A percentile compares a stretch with the other conserved stretches of the same genome.
Conservation (phyloP, 1,140 invertebrate genomes). For the Schlechtendalia chinensis region DNA sequence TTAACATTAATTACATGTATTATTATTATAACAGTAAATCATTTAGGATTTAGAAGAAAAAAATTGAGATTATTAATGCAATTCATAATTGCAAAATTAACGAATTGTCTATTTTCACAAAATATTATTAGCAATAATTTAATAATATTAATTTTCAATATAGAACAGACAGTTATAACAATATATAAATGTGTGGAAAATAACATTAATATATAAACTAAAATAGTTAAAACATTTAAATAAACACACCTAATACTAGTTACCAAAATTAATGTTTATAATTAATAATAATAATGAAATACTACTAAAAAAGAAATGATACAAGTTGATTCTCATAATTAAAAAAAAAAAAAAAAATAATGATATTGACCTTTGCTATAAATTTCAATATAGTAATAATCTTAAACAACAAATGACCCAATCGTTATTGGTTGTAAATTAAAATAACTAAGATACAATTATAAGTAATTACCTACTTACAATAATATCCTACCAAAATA, state of each 20-base stretch:
- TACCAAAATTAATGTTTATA: slow-evolving; percentile 13
- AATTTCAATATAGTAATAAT: neutral
- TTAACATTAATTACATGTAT: slow-evolving; percentile 32
- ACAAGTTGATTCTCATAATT: neutral
- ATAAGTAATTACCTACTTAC: slow-evolving; percentile 1
- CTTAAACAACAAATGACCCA: neutral
- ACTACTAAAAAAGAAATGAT: slow-evolving; percentile 1
- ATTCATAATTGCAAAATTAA: neutral
- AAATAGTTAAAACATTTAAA: slow-evolving; percentile 26
- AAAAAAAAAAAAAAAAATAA: neutral
- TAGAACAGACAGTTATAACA: no score
- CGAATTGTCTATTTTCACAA: neutral
- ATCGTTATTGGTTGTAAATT: slow-evolving; percentile 1
- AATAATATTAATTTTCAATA: slow-evolving; percentile 14
- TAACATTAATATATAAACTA: slow-evolving; percentile 2
- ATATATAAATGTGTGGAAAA: slow-evolving; percentile 10
- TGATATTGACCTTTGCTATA: neutral
- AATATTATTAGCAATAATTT: neutral
- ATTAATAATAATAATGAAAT: neutral
- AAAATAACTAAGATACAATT: neutral
- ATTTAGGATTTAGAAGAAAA: slow-evolving; percentile 21
- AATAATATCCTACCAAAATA: neutral
- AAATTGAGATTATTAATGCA: slow-evolving; percentile 1
- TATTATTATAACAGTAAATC: slow-evolving; percentile 11
- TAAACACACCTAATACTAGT: slow-evolving; percentile 14